Evolutionary conservation across 2,113 vertebrate species (phyloP), one percentile per base, ranked within the genome.

Genomic region (Acanthochromis polyacanthus): DNA sequence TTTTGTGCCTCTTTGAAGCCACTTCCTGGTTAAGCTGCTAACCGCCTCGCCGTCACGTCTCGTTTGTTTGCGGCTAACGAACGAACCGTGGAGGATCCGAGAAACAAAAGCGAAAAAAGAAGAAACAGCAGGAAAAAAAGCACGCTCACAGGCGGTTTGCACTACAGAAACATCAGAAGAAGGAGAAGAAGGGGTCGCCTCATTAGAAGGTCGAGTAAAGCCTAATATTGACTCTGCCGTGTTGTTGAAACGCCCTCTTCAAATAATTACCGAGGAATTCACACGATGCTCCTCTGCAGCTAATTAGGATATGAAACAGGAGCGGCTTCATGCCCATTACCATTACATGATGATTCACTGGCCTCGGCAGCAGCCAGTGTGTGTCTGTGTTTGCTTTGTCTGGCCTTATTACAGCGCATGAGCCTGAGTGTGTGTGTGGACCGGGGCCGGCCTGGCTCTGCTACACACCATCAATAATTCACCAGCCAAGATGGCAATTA

Each of bases 391-490:
- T 32, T 74, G 73, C 32, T 36, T 62, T 80, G 80, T 70, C 53
- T 71, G 63, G 72, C 71, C 58, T 66, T 84, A 76, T 84, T 80
- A 75, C 77, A 65, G 80, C 43, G 48, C 62, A 30, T 58, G 61
- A 56, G 75, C 59, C 75, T 63, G 73, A 64, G 83, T 43, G 87
- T 62, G 81, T 36, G 78, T 57, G 79, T 23, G 69, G 10, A 62
- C 32, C 66, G 28, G 78, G 82, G 70, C 80, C 57, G 85, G 89
- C 68, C 74, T 81, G 76, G 92, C 93, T 91, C 86, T 85, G 88
- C 93, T 92, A 91, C 91, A 94, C 71, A 60, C 70, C 90, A 94
- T 95, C 92, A 95, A 95, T 95, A 94, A 95, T 95, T 94, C 93
- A 95, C 87, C 60, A 92, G 89, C 91, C 91, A 92, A 93, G 93